Percentiles rank a stretch among this genome's conserved stretches.
phyloP scores from a whole-genome alignment of 2,888 invertebrate species.

The Dryobota labecula region DNA sequence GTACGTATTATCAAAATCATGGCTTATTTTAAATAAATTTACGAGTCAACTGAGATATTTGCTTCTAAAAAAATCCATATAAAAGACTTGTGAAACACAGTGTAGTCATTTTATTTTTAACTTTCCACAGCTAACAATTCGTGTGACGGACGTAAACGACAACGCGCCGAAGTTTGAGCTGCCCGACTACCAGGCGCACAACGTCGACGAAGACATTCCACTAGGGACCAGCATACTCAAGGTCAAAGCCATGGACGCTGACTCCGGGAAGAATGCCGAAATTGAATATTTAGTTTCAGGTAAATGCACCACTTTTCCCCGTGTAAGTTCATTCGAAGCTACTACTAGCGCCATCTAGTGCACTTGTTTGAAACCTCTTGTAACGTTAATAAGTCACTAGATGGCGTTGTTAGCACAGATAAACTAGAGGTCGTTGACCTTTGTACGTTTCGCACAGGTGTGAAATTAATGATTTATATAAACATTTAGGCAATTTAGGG shows the following conservation, averaged over 20 bases:
- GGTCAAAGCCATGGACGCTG: conserved; percentile 98
- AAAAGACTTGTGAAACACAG: background rate
- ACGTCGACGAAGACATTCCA: conserved; percentile 98
- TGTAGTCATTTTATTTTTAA: conserved; percentile 19
- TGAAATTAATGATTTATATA: conserved; percentile 20
- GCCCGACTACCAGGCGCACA: conserved; percentile 99
- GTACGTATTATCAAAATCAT: background rate
- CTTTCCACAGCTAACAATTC: conserved; percentile 94
- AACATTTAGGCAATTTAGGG: background rate
- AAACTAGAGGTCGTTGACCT: conserved; percentile 29
- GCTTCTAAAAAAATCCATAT: background rate
- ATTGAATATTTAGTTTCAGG: conserved; percentile 96
- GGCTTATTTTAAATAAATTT: background rate
- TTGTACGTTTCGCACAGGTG: conserved; percentile 9
- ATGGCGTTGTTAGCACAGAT: conserved; percentile 46
- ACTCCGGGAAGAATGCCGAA: conserved; percentile 98
- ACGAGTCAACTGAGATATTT: background rate
- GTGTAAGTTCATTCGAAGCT: too few relatives aligned
- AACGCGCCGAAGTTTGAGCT: conserved; percentile 99
- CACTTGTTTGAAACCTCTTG: background rate
- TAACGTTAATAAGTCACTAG: conserved; percentile 32
- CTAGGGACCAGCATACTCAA: conserved; percentile 97
- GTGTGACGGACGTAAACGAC: conserved; percentile 99
- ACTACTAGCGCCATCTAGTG: conserved; percentile 69
- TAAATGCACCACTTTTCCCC: conserved; percentile 59